Conservation (phyloP, 2,888 invertebrate species). For the Drosophila niveifrons region DNA sequence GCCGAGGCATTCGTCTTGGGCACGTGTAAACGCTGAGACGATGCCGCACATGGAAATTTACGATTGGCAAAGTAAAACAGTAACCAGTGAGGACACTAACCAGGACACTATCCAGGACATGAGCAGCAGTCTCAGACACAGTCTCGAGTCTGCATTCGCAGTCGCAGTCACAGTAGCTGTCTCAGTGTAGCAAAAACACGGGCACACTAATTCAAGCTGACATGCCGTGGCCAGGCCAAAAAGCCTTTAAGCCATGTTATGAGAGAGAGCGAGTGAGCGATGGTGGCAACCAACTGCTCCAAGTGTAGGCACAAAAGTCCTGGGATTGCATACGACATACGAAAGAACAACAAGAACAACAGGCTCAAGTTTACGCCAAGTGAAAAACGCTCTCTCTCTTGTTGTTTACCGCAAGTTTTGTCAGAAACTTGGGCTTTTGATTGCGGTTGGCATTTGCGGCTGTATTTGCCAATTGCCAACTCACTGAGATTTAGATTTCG, state of each 20-base stretch:
- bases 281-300: neutral
- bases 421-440: constrained; percentile 41
- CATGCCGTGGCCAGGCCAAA: constrained; percentile 54
- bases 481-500: constrained; percentile 19
- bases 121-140: neutral
- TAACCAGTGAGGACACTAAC: constrained; percentile 18
- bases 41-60: constrained; percentile 29
- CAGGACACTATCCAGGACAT: neutral
- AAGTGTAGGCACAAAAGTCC: constrained; percentile 5
- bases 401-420: constrained; percentile 61
- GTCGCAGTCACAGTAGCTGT: constrained; percentile 3
- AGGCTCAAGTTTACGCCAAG: constrained; percentile 49
- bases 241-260: constrained; percentile 66
- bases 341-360: neutral
- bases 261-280: constrained; percentile 28
- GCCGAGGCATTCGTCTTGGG: constrained; percentile 30
- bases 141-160: too few relatives aligned
- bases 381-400: constrained; percentile 15
- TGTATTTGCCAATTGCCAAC: constrained; percentile 37
- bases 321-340: neutral
- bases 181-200: constrained; percentile 22
- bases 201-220: constrained; percentile 69
- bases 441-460: constrained; percentile 53
- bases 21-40: constrained; percentile 35
- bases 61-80: constrained; percentile 30